Evolutionary conservation across 2,888 invertebrate genomes (phyloP).

Genomic region (Drosophila quinaria): DNA sequence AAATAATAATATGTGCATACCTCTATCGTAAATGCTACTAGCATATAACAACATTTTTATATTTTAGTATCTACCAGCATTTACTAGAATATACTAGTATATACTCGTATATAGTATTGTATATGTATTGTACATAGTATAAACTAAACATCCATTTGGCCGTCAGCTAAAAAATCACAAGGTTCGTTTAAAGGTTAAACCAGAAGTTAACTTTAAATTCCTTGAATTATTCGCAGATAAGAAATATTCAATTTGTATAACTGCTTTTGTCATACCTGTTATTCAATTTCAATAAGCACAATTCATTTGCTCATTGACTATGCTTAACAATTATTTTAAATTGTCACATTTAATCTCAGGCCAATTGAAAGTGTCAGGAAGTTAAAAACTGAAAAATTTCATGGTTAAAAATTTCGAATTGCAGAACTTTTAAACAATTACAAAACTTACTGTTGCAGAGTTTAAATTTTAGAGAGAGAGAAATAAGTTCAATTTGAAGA

Average conservation of each 20-base stretch:
- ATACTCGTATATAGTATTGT: not conserved
- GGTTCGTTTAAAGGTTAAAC: constrained; percentile 18
- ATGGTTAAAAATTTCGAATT: not conserved
- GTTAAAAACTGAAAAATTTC: not conserved
- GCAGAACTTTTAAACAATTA: not conserved
- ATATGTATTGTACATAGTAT: not conserved
- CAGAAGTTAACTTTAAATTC: not conserved
- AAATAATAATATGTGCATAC: constrained; percentile 27
- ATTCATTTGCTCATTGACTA: not conserved
- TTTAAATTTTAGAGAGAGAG: not conserved
- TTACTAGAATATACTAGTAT: constrained; percentile 2
- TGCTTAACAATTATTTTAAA: not conserved
- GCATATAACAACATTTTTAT: constrained; percentile 11
- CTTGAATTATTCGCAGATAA: not conserved
- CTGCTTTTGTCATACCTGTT: constrained; percentile 2
- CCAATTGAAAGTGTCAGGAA: not conserved
- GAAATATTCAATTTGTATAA: constrained; percentile 10
- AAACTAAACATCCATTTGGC: not conserved
- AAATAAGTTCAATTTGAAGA: not conserved
- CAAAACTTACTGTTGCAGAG: not conserved
- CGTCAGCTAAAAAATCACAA: not conserved
- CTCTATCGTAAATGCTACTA: not conserved
- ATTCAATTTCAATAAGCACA: constrained; percentile 8
- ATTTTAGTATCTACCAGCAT: not conserved
- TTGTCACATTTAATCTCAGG: not conserved